Conservation (phyloP, 1,140 invertebrate species). For the Scaptomyza pallida region DNA sequence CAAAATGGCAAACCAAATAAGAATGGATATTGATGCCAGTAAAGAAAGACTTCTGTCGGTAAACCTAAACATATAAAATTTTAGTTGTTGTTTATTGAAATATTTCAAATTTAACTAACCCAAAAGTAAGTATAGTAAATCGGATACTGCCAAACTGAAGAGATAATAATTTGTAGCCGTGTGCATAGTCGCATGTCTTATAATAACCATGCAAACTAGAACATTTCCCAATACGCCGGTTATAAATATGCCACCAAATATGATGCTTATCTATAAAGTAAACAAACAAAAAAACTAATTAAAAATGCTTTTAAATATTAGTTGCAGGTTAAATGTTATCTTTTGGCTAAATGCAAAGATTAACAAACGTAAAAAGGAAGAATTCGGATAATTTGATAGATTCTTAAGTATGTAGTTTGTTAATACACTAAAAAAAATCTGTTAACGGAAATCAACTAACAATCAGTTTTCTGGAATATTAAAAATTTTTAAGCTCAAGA, state of each 20-base stretch:
- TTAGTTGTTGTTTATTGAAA: too few relatives aligned
- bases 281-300: background rate
- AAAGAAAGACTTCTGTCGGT: conserved; percentile 93
- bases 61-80: conserved; percentile 87
- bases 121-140: conserved; percentile 89
- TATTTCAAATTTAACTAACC: too few relatives aligned
- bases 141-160: conserved; percentile 93
- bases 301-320: background rate
- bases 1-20: conserved; percentile 92
- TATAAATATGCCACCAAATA: conserved; percentile 92
- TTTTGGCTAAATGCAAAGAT: background rate
- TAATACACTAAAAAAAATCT: too few relatives aligned
- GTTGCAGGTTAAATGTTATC: too few relatives aligned
- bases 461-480: too few relatives aligned
- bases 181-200: conserved; percentile 92
- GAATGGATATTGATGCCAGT: conserved; percentile 98
- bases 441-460: too few relatives aligned
- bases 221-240: conserved; percentile 95
- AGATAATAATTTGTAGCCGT: conserved; percentile 96
- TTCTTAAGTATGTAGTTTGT: too few relatives aligned
- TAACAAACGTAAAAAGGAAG: too few relatives aligned
- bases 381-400: too few relatives aligned
- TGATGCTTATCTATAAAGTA: conserved; percentile 87
- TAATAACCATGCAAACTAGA: conserved; percentile 94
- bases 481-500: too few relatives aligned